Percentiles rank a stretch among this genome's conserved stretches.
phyloP scores from a whole-genome alignment of 2,797 vertebrate genomes.

The Gadopsis bispinosus region DNA sequence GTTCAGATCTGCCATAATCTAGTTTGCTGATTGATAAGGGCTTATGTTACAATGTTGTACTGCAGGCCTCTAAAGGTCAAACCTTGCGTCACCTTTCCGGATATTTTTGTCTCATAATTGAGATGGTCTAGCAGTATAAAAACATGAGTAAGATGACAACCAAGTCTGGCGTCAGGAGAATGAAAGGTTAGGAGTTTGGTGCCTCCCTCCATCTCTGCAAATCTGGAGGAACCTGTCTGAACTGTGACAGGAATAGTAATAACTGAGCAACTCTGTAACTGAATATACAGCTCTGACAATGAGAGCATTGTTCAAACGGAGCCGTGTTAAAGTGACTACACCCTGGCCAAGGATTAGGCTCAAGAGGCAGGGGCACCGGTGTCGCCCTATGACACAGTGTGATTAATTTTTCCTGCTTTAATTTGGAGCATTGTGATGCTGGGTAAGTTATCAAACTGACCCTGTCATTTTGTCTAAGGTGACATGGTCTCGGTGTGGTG shows the following conservation, averaged over 20 bases:
- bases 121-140: conserved; percentile 65
- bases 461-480: background rate
- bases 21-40: conserved; percentile 44
- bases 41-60: conserved; percentile 45
- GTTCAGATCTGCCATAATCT: conserved; percentile 21
- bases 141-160: conserved; percentile 62
- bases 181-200: conserved; percentile 68
- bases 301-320: conserved; percentile 56
- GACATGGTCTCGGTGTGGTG: background rate
- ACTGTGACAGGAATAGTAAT: conserved; percentile 75
- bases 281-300: conserved; percentile 50
- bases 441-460: conserved; percentile 38
- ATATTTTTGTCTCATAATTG: conserved; percentile 68
- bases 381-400: conserved; percentile 1
- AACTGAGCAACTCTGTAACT: conserved; percentile 47
- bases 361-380: background rate
- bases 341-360: conserved; percentile 51
- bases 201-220: conserved; percentile 45
- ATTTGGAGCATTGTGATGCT: conserved; percentile 35
- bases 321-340: conserved; percentile 55
- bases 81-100: conserved; percentile 46
- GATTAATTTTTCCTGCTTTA: conserved; percentile 27
- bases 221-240: conserved; percentile 55
- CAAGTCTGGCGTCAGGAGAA: conserved; percentile 37
- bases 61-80: conserved; percentile 61